A percentile compares a stretch with the other conserved stretches of the same genome.
Conservation (phyloP, 1,140 invertebrate genomes). For the Colletes latitarsis region DNA sequence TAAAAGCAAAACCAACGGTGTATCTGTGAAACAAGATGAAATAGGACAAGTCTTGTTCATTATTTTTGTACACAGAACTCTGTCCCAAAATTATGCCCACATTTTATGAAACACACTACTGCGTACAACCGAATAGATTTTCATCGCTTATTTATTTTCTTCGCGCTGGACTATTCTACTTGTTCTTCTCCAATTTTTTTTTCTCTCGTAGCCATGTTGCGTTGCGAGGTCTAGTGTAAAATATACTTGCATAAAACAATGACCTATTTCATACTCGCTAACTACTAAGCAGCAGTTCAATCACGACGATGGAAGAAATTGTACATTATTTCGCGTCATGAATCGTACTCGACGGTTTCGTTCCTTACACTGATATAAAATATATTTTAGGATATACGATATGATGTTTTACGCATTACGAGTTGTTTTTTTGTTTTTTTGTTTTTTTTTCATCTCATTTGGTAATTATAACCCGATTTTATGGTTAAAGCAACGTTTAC, state of each 20-base stretch:
- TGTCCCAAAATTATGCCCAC: neutral
- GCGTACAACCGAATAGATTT: constrained; percentile 22
- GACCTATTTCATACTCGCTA: constrained; percentile 69
- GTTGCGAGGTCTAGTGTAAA: constrained; percentile 65
- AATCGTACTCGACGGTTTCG: constrained; percentile 2
- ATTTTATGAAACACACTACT: neutral
- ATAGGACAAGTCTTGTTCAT: neutral
- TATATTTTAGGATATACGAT: constrained; percentile 3
- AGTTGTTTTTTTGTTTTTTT: neutral
- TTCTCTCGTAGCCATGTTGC: constrained; percentile 57
- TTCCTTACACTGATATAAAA: constrained; percentile 6
- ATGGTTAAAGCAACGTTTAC: neutral
- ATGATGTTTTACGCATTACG: constrained; percentile 9
- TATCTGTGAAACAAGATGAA: too few species aligned
- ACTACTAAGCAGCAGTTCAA: constrained; percentile 55
- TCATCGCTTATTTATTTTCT: constrained; percentile 54
- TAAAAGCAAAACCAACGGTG: too few species aligned
- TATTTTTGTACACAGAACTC: neutral
- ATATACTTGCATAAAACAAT: constrained; percentile 58
- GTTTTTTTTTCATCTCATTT: neutral
- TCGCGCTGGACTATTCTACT: constrained; percentile 15
- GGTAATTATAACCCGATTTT: neutral
- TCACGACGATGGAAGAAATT: constrained; percentile 51
- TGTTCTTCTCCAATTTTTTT: neutral
- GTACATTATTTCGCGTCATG: constrained; percentile 17